phyloP scores from a whole-genome alignment of 2,888 invertebrate genomes.

The Harpagoxenus sublaevis region DNA sequence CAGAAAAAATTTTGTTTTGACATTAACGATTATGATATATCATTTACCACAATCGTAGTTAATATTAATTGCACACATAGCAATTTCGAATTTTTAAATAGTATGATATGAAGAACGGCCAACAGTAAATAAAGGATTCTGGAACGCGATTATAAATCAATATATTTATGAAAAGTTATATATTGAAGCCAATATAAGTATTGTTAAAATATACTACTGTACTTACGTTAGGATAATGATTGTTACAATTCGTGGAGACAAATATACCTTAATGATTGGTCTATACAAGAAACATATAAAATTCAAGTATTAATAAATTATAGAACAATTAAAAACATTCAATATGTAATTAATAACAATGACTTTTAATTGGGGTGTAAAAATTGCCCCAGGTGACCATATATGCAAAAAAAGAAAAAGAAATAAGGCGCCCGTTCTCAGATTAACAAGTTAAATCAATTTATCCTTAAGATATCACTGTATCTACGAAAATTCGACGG shows the following conservation, averaged over 20 bases:
- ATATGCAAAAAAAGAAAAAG: too few species aligned
- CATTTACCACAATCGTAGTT: slow-evolving; percentile 28
- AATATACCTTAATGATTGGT: neutral
- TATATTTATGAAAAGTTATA: slow-evolving; percentile 3
- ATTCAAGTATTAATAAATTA: neutral
- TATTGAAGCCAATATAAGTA: neutral
- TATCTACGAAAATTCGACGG: slow-evolving; percentile 61
- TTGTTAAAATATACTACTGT: neutral
- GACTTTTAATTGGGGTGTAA: too few species aligned
- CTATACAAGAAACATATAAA: neutral
- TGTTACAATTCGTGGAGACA: slow-evolving; percentile 3
- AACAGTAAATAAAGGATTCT: slow-evolving; percentile 27
- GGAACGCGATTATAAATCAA: neutral
- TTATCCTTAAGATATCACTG: neutral
- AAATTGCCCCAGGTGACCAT: too few species aligned
- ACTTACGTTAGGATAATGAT: slow-evolving; percentile 18
- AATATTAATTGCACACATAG: slow-evolving; percentile 26
- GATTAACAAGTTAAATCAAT: neutral
- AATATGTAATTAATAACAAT: too few species aligned
- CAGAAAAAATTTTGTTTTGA: slow-evolving; percentile 20
- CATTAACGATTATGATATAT: neutral
- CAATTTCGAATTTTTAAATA: slow-evolving; percentile 13
- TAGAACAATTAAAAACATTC: too few species aligned
- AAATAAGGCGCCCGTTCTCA: too few species aligned
- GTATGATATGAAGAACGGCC: slow-evolving; percentile 1